Base-by-base conservation (phyloP, 2,113 vertebrate species). In the Boleophthalmus pectinirostris region DNA sequence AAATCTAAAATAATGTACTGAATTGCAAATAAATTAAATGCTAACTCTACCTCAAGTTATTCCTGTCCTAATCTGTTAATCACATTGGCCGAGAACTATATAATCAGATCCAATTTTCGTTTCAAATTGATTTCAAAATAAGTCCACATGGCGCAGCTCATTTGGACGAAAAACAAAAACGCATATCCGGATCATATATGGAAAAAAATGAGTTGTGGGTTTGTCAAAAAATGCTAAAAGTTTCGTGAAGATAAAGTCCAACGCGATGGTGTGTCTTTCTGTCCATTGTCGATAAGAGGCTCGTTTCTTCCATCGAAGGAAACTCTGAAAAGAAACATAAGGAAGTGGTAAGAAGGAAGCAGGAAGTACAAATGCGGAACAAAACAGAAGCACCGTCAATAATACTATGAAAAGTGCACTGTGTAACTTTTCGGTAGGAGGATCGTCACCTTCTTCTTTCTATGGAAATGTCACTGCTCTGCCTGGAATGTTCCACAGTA, bases 281-380 rank as follows among this genome's bases (percentile, higher is more conserved):
- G 12, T 13, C 60, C 56, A 29, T 49, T 15, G 24, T 7, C 25
- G 54, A 45, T 7, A 1, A 15, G 65, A 43, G 72, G 72, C 64
- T 53, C 57, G 68, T 51, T 75, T 73, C 21, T 68, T 72, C 75
- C 57, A 69, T 72, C 46, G 51, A 56, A 23, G 57, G 76, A 74
- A 35, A 24, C 12, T 43, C 88, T 89, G 78, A 53, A 82, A 66
- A 10, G 76, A 53, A 24, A 33, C 49, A 75, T 79, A 78, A 58
- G 72, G 81, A 87, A 90, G 61, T 6, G 18, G 43, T 81, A 70
- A 82, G 76, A 51, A 74, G 51, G 77, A 72, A 82, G 76, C 51
- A 74, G 51, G 77, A 89, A 80, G 53, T 18, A 43, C 11, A 58
- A 25, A 25, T 25, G 24, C 24, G 14, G 56, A 58, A 58, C 7